Conservation (phyloP, 1,140 invertebrate genomes). For the Hycleus cichorii region DNA sequence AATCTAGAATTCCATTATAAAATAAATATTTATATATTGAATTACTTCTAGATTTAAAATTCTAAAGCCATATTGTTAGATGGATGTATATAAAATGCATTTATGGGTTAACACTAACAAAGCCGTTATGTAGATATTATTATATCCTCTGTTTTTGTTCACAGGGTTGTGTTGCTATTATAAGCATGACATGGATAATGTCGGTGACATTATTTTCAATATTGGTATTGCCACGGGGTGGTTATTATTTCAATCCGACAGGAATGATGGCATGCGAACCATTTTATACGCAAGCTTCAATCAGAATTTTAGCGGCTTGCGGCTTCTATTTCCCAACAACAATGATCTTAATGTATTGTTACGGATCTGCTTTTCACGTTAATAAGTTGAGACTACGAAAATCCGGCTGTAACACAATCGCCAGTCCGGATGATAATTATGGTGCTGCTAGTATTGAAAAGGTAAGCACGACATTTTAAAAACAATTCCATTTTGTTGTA, state of each 20-base stretch:
- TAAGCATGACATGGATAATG: slow-evolving; percentile 74
- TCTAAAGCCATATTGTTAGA: too few relatives aligned
- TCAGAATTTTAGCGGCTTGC: slow-evolving; percentile 74
- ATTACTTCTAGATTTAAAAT: too few relatives aligned
- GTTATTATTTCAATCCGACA: slow-evolving; percentile 78
- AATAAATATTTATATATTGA: too few relatives aligned
- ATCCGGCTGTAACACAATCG: slow-evolving; percentile 41
- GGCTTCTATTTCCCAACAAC: slow-evolving; percentile 82
- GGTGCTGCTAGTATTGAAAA: slow-evolving; percentile 46
- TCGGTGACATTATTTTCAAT: slow-evolving; percentile 71
- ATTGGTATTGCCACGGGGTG: slow-evolving; percentile 68
- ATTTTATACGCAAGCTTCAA: slow-evolving; percentile 67
- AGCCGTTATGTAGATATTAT: slow-evolving; percentile 12
- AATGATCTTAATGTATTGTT: slow-evolving; percentile 85
- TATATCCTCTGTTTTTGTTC: slow-evolving; percentile 30
- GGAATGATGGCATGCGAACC: slow-evolving; percentile 78
- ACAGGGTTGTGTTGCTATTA: slow-evolving; percentile 72
- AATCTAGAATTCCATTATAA: too few relatives aligned
- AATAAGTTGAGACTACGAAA: slow-evolving; percentile 66
- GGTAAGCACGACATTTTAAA: slow-evolving; percentile 37
- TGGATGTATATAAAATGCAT: too few relatives aligned
- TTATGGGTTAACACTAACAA: background rate
- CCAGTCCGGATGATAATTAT: slow-evolving; percentile 28
- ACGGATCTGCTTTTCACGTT: slow-evolving; percentile 79
- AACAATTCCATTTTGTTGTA: too few relatives aligned